Conservation (phyloP, 2,888 invertebrate genomes). For the Lasioglossum oenotherae region DNA sequence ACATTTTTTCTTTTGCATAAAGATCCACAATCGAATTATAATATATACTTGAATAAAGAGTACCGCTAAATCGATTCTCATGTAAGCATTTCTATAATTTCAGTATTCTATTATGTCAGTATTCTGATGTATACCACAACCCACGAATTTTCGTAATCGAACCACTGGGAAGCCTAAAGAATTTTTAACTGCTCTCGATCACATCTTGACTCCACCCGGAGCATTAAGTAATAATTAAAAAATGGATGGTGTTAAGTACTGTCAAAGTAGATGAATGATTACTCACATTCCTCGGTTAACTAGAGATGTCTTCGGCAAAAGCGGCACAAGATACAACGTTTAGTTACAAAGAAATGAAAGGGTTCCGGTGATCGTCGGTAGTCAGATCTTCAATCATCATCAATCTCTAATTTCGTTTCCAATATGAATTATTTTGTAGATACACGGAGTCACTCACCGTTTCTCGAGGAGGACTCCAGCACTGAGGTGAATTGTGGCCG, state of each 20-base stretch:
- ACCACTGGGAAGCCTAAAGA: not conserved
- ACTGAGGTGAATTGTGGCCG: constrained; percentile 78
- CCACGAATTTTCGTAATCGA: not conserved
- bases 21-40: too few species aligned
- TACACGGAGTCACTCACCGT: constrained; percentile 82
- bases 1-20: too few species aligned
- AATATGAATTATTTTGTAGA: not conserved
- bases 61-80: too few species aligned
- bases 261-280: constrained; percentile 15
- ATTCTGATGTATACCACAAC: not conserved
- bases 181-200: not conserved
- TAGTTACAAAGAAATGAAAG: not conserved
- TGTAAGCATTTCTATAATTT: too few species aligned
- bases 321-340: not conserved
- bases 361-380: not conserved
- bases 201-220: not conserved
- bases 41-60: too few species aligned
- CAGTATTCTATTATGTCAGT: too few species aligned
- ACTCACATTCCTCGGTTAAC: constrained; percentile 7
- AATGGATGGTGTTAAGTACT: not conserved
- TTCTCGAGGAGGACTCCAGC: constrained; percentile 86
- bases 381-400: not conserved
- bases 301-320: constrained; percentile 2
- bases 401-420: not conserved
- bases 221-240: not conserved